Evolutionary conservation across 2,888 invertebrate species (phyloP), one percentile per base, ranked within the genome.

Genomic region (Leucophenga maculata): DNA sequence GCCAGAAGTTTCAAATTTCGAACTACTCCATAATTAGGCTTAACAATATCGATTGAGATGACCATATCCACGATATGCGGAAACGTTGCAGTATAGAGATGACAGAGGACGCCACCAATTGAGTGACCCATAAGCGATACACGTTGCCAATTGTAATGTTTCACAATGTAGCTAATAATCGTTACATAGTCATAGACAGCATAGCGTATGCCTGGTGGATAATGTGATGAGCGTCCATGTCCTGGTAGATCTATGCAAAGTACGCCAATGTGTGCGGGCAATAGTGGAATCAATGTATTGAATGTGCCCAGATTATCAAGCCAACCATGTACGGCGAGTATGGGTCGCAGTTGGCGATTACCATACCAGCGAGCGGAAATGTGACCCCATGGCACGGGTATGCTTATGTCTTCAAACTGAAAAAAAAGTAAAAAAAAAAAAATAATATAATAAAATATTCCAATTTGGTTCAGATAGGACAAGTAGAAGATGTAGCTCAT

Each of bases 271-370:
- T 89, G 83, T 26, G 86, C 78, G 26, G 89, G 88, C 59, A 94
- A 84, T 69, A 91, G 83, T 0, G 93, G 93, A 16, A 92, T 90
- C 32, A 94, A 82, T 0, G 90, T 90, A 84, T 94, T 93, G 89
- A 93, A 94, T 0, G 92, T 91, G 26, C 92, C 93, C 18, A 93
- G 92, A 84, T 94, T 94, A 86, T 78, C 69, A 88, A 92, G 92
- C 93, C 93, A 94, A 0, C 94, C 94, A 82, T 95, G 94, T 3
- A 94, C 77, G 0, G 92, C 92, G 52, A 94, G 83, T 60, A 94
- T 90, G 1, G 94, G 94, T 68, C 92, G 90, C 55, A 90, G 88
- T 68, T 91, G 87, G 66, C 90, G 90, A 26, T 89, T 90, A 16
- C 93, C 93, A 92, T 94, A 94, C 88, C 92, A 90, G 82, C 92